Base-by-base conservation (phyloP, 2,797 vertebrate species). In the Podarcis siculus region DNA sequence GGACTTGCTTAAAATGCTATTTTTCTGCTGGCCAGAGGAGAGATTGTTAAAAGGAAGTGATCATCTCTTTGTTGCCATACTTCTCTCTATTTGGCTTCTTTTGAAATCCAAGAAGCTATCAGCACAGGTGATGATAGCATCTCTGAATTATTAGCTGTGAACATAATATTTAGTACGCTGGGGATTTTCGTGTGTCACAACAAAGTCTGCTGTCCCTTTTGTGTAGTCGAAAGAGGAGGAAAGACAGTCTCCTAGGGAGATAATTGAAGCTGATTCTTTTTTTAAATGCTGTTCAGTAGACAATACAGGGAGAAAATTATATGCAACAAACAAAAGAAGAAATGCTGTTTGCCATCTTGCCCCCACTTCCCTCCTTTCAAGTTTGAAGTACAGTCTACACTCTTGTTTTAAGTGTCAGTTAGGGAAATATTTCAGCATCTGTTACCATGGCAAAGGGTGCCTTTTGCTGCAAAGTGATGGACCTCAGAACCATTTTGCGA, bases 251-350 rank as follows among this genome's bases (percentile, higher is more conserved):
- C 86, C 83, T 81, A 55, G 84, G 86, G 92, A 87, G 89, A 88
- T 93, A 93, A 95, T 80, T 90, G 88, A 89, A 93, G 86, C 78
- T 91, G 94, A 92, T 19, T 91, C 90, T 95, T 90, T 87, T 78
- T 85, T 8, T 32, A 32, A 89, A 79, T 86, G 25, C 39, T 94
- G 75, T 83, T 61, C 82, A 92, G 82, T 80, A 61, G 86, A 93
- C 93, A 87, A 81, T 87, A 77, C 78, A 92, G 89, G 91, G 92
- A 91, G 86, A 79, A 88, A 94, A 93, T 55, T 64, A 75, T 90
- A 83, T 87, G 79, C 76, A 86, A 88, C 92, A 82, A 90, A 93
- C 87, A 91, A 90, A 94, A 64, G 66, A 82, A 87, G 78, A 79
- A 83, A 90, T 83, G 71, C 81, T 85, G 73, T 23, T 4, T 90